Conservation (phyloP, 2,797 vertebrate genomes). For the Ara ararauna region DNA sequence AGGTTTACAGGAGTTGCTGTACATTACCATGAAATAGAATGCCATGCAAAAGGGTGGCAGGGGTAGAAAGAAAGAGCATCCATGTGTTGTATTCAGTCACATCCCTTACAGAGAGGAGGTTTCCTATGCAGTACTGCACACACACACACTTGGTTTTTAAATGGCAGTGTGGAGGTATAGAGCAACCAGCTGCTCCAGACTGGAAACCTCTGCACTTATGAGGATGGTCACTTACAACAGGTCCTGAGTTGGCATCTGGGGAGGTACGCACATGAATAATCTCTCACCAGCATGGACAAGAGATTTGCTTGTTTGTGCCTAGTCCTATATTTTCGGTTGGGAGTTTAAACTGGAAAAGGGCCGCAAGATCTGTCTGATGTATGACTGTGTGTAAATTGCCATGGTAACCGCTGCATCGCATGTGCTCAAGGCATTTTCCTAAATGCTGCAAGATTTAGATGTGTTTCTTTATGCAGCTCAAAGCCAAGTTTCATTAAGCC, state of each 20-base stretch:
- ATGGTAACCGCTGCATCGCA: not conserved
- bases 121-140: not conserved
- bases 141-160: not conserved
- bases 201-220: not conserved
- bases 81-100: not conserved
- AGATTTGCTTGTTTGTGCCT: not conserved
- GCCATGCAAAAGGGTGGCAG: not conserved
- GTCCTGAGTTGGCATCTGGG: not conserved
- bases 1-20: not conserved
- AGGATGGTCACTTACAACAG: not conserved
- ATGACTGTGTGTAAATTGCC: not conserved
- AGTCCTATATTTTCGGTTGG: not conserved
- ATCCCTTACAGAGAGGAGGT: not conserved
- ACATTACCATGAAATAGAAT: not conserved
- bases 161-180: not conserved
- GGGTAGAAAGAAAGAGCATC: not conserved
- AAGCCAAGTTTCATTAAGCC: slow-evolving; percentile 16
- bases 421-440: slow-evolving; percentile 3
- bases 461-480: not conserved
- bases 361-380: not conserved
- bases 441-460: slow-evolving; percentile 2
- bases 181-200: not conserved
- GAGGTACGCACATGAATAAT: not conserved
- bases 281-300: not conserved
- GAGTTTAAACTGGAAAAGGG: not conserved